Evolutionary conservation across 2,888 invertebrate genomes (phyloP).

Genomic region (Pinctada fucata): DNA sequence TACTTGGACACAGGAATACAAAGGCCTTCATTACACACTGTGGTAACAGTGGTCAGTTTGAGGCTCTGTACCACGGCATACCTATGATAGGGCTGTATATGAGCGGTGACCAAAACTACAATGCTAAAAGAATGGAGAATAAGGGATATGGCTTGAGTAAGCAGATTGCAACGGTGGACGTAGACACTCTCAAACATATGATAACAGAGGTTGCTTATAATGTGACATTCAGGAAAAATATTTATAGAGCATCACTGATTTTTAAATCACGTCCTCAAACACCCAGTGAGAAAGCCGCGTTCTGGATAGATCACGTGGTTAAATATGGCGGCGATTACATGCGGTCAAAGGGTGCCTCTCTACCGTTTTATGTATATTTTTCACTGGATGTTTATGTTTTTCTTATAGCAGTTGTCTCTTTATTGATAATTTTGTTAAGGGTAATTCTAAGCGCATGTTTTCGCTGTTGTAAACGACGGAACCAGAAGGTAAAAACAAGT

Average conservation of each 20-base stretch:
- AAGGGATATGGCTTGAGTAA: conserved; percentile 21
- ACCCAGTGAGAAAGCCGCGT: conserved; percentile 55
- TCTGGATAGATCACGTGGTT: conserved; percentile 63
- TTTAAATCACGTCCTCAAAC: conserved; percentile 37
- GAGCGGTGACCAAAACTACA: conserved; percentile 49
- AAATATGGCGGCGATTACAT: conserved; percentile 59
- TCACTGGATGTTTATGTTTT: conserved; percentile 47
- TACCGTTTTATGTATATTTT: conserved; percentile 58
- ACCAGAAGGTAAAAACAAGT: background rate
- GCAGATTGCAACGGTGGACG: background rate
- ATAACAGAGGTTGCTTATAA: conserved; percentile 45
- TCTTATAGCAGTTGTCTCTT: background rate
- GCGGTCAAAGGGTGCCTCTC: conserved; percentile 49
- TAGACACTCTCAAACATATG: background rate
- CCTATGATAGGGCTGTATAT: conserved; percentile 52
- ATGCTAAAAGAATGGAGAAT: conserved; percentile 38
- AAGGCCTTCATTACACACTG: conserved; percentile 53
- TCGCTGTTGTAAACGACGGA: background rate
- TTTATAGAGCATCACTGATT: conserved; percentile 46
- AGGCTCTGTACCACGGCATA: conserved; percentile 51
- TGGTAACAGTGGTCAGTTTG: conserved; percentile 51
- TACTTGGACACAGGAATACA: conserved; percentile 44
- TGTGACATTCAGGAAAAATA: conserved; percentile 39
- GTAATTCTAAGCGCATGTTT: background rate
- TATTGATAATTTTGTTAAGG: background rate